Evolutionary conservation across 2,797 vertebrate species (phyloP), one percentile per base, ranked within the genome.

Genomic region (Dendrocincla tyrannina): DNA sequence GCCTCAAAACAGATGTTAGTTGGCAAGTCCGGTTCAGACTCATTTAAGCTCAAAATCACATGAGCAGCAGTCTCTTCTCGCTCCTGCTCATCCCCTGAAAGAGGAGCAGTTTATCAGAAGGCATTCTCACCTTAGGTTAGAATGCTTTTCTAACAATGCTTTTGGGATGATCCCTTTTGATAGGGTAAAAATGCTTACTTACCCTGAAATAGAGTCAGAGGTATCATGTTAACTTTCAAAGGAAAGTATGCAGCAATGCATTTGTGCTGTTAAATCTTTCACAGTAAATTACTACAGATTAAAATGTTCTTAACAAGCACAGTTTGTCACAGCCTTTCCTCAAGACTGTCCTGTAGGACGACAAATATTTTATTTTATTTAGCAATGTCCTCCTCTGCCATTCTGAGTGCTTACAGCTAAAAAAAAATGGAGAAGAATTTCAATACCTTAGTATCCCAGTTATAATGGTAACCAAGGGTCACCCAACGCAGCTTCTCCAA

Each of bases 401-500:
- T 84, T 88, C 39, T 22, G 17, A 88, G 32, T 69, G 62, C 33
- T 91, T 75, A 73, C 5, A n/a, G 30, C 47, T n/a, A 73, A 25
- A 25, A 72, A 72, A 93, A 89, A 92, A 60, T 5, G 5, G 27
- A 77, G 52, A 79, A 62, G 22, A 84, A 68, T 69, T 44, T 64
- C 41, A 75, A 27, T 98, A 99, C 99, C 98, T 99, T 99, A 72
- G 98, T 98, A 76, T 99, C 98, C 99, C 99, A 99, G 96, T 99
- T 99, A 97, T 99, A 99, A 94, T 99, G 99, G 97, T 99, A 99
- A 55, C 99, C 99, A 55, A 99, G 97, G 35, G 99, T 99, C 91
- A 99, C 99, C 99, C 99, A 99, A 85, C 99, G 99, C 44, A 99
- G 97, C 91, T 98, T 98, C 97, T 99, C 99, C 88, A 99, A 83